These are phyloP conservation scores for Mizuhopecten yessoensis DNA, from an alignment of 1,140 invertebrate genomes.

Conservation along the genomic window DNA sequence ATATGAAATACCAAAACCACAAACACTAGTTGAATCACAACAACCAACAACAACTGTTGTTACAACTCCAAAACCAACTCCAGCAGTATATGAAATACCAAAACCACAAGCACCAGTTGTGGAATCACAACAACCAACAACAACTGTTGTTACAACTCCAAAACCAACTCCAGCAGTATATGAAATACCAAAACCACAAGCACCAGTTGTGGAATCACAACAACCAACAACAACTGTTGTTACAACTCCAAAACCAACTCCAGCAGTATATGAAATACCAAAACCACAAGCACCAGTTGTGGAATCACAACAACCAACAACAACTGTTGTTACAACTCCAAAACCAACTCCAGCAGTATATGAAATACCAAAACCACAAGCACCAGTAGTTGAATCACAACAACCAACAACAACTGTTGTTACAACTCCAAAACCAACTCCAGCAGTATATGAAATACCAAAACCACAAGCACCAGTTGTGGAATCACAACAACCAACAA, in stretches of 20 bases:
- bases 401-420: not conserved
- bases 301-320: not conserved
- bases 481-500: not conserved
- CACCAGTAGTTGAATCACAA: not conserved
- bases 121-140: no score
- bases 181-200: not conserved
- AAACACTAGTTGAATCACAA: no score
- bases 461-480: not conserved
- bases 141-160: no score
- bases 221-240: not conserved
- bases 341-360: not conserved
- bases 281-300: not conserved
- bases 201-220: not conserved
- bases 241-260: slow-evolving; percentile 13
- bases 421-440: no score
- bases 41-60: no score
- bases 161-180: not conserved
- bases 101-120: no score
- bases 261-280: slow-evolving; percentile 16
- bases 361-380: no score
- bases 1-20: no score
- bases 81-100: no score
- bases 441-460: not conserved
- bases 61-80: no score
- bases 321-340: slow-evolving; percentile 27